A percentile compares a stretch with the other conserved stretches of the same genome.
phyloP scores from a whole-genome alignment of 2,797 vertebrate species.

The Tolypeutes matacus region DNA sequence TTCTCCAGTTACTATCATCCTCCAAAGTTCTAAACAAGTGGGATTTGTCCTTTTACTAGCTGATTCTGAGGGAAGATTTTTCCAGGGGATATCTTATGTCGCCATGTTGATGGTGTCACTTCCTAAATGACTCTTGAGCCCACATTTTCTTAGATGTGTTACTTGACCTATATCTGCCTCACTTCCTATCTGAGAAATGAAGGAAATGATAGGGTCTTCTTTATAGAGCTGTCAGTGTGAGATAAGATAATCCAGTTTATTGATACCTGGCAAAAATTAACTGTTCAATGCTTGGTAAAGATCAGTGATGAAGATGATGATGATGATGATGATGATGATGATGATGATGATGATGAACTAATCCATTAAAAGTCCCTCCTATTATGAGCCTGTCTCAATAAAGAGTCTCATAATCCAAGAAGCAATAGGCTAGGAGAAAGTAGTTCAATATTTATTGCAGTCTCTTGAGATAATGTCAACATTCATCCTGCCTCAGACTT shows the following conservation, averaged over 20 bases:
- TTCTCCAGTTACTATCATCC: too few species aligned
- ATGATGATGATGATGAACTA: neutral
- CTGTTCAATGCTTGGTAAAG: neutral
- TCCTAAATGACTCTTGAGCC: neutral
- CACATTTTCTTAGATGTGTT: neutral
- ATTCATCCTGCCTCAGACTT: neutral
- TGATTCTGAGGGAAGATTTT: too few species aligned
- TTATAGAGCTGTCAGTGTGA: neutral
- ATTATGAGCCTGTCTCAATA: neutral
- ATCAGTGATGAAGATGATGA: neutral
- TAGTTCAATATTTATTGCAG: neutral
- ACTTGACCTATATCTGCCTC: neutral
- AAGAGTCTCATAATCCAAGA: neutral
- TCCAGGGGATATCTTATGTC: too few species aligned
- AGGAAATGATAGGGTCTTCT: constrained; percentile 8
- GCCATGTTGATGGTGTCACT: too few species aligned
- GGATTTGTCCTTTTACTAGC: too few species aligned
- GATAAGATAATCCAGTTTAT: neutral
- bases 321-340: too few species aligned
- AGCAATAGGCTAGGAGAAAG: neutral
- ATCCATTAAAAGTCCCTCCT: constrained; percentile 45
- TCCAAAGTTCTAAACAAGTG: too few species aligned
- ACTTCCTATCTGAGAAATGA: constrained; percentile 55
- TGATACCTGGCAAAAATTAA: constrained; percentile 15
- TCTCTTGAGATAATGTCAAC: neutral